Base-by-base conservation (phyloP, 2,888 invertebrate genomes). In the Eucera pruinosa region DNA sequence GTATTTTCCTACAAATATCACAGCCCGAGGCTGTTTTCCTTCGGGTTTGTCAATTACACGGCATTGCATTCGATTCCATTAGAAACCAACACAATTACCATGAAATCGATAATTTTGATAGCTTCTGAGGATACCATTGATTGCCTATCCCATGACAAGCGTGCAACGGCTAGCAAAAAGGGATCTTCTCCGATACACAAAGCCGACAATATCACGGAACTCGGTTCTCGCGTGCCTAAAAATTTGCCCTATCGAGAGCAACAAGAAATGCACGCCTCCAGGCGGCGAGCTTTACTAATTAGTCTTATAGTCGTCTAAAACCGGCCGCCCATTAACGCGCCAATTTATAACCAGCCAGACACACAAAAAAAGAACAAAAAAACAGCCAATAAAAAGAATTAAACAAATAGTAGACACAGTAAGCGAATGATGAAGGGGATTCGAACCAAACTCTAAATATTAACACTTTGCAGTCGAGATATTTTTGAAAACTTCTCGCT, bases 271-370 rank as follows among this genome's bases (percentile, higher is more conserved):
- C 20, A 47, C 0, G 9, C 15, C 47, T 18, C 9, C 25, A 18
- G 58, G 36, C 48, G 69, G 54, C 47, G 43, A 60, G 58, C 47
- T 70, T 61, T 47, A 65, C 80, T 80, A 77, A 81, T 81, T 71
- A 71, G 50, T 62, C 43, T 55, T 54, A 65, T n/a, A n/a, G 4
- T 33, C 33, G 33, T 48, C 72, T 55, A 39, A 45, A 43, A 52
- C 45, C 48, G 47, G 61, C 15, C 39, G 66, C 61, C 73, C 73
- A 57, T 73, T 73, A 73, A 76, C 61, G 66, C 18, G 61, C 30
- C 65, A 64, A 75, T 73, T 75, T 75, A 73, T 52, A 58, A 64
- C 39, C 70, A 60, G 47, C 11, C 52, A 45, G 62, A 50, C 64
- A n/a, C n/a, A n/a, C n/a, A 65, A 64, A 58, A 48, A 13, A 20